phyloP scores from a whole-genome alignment of 2,797 vertebrate genomes.

The Cercopithecus petaurista region DNA sequence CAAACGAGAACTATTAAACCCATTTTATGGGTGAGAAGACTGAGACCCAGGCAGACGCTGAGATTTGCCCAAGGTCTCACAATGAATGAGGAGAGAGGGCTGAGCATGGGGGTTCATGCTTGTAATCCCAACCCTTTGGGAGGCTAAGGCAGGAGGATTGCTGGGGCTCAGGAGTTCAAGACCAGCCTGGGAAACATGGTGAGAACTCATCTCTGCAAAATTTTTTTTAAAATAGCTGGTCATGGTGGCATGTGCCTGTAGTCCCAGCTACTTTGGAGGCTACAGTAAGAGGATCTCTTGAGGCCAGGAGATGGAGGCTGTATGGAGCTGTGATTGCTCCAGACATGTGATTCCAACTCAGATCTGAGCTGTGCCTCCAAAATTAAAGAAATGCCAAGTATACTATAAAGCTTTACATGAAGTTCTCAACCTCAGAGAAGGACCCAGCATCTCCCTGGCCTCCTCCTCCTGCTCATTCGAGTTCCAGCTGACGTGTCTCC shows the following conservation, averaged over 20 bases:
- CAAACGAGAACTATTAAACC: fast-evolving
- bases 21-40: not conserved
- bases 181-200: too few relatives aligned
- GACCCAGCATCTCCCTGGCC: not conserved
- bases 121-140: too few relatives aligned
- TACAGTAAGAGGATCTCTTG: too few relatives aligned
- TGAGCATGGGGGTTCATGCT: fast-evolving
- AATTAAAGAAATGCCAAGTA: fast-evolving
- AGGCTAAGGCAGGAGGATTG: too few relatives aligned
- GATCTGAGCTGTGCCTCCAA: not conserved
- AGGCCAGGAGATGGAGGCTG: too few relatives aligned
- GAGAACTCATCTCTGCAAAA: too few relatives aligned
- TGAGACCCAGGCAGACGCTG: fast-evolving
- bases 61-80: too few relatives aligned
- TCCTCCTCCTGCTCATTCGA: fast-evolving
- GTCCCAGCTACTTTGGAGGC: too few relatives aligned
- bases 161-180: too few relatives aligned
- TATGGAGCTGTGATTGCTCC: too few relatives aligned
- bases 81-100: fast-evolving
- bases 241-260: too few relatives aligned
- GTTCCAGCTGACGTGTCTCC: fast-evolving
- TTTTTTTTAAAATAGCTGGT: too few relatives aligned
- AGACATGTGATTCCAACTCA: not conserved
- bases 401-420: fast-evolving
- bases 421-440: not conserved